Conservation (phyloP, 2,113 vertebrate species). For the Ophiodon elongatus region DNA sequence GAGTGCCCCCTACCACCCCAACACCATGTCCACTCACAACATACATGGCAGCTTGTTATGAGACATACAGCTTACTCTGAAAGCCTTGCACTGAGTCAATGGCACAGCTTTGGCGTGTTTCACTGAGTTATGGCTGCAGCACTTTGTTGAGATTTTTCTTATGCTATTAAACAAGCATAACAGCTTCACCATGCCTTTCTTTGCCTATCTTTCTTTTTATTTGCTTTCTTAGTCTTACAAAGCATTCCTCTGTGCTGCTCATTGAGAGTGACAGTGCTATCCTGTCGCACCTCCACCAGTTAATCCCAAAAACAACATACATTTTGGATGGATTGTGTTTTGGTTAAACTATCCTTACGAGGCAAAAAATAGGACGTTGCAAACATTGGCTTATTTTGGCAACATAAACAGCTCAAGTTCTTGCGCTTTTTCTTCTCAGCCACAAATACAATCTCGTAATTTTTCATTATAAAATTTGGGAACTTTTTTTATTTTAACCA, state of each 20-base stretch:
- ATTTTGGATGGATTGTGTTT: not conserved
- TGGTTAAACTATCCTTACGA: not conserved
- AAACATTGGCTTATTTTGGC: not conserved
- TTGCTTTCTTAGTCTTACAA: not conserved
- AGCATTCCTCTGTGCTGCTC: constrained; percentile 1
- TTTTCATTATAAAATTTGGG: not conserved
- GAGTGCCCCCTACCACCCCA: constrained; percentile 7
- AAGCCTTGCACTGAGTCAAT: not conserved
- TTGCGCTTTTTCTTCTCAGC: not conserved
- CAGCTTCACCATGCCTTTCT: constrained; percentile 14
- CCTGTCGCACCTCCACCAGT: constrained; percentile 11
- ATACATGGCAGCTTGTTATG: constrained; percentile 33
- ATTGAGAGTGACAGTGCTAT: constrained; percentile 12
- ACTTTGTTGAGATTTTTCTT: not conserved
- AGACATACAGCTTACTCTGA: constrained; percentile 42
- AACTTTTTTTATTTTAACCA: constrained; percentile 56
- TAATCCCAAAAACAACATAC: constrained; percentile 37
- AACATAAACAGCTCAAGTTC: constrained; percentile 3
- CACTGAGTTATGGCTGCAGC: constrained; percentile 34
- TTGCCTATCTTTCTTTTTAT: not conserved
- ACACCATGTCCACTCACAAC: constrained; percentile 54
- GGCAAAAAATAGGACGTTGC: not conserved
- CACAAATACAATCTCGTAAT: not conserved
- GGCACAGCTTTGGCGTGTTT: constrained; percentile 5
- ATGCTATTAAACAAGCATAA: constrained; percentile 41